Evolutionary conservation across 2,888 invertebrate genomes (phyloP), one percentile per base, ranked within the genome.

Genomic region (Papilio elwesi): DNA sequence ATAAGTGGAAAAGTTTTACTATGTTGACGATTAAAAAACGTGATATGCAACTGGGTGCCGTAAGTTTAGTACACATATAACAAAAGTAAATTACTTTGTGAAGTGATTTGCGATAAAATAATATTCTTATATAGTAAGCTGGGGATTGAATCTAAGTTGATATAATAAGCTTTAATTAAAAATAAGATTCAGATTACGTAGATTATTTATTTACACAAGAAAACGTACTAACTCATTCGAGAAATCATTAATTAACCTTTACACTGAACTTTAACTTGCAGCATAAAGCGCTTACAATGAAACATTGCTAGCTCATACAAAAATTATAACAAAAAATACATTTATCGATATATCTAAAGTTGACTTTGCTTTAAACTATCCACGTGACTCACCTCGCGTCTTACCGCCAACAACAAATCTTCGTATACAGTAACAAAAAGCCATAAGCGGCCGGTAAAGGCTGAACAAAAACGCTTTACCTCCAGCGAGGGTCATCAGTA

Each of bases 401-500:
- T 90, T 88, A 91, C 88, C 92, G 90, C 93, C 91, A 91, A 92
- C 92, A 92, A 92, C 92, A 92, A 89, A 92, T 90, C 88, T 78
- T 77, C 77, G 76, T 75, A 26, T 26, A 76, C 78, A 87, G 83
- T 81, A 83, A 75, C 81, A 84, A 87, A 93, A 87, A 86, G 92
- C 85, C 90, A 87, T 89, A 93, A 90, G 87, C 83, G 84, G 81
- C 87, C 79, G 75, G 81, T 83, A 85, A 84, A 83, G 84, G 82
- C 79, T 85, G 80, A 76, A 89, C 87, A 90, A 90, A 91, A 90
- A 89, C 85, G 83, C 82, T 84, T 83, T 83, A 85, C 84, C 82
- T 85, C 82, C 75, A 73, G 77, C 75, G 85, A 87, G 87, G 86
- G 85, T 86, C 87, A 81, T 85, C 74, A 76, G 71, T 76, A 86